Percentiles rank a stretch among this genome's conserved stretches.
Evolutionary conservation across 2,888 invertebrate genomes (phyloP).

Genomic region (Eurytoma californica): DNA sequence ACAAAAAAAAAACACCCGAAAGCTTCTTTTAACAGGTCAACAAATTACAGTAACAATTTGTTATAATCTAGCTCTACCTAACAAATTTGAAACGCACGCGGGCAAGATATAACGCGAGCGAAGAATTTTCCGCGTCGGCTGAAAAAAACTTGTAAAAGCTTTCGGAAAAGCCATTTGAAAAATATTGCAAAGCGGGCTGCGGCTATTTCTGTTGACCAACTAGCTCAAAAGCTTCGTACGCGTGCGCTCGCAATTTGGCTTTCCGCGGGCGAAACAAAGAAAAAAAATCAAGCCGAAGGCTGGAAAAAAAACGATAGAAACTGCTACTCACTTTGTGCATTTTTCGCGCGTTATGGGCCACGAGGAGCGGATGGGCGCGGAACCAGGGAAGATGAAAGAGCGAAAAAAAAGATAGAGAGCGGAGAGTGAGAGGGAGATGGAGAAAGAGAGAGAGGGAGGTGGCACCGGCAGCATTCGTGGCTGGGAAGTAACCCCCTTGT

Average conservation of each 20-base stretch:
- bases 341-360: slow-evolving; percentile 29
- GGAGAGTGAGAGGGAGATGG: slow-evolving; percentile 3
- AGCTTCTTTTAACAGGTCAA: too few relatives aligned
- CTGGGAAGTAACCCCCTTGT: slow-evolving; percentile 49
- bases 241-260: neutral
- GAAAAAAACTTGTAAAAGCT: slow-evolving; percentile 5
- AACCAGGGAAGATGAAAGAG: slow-evolving; percentile 18
- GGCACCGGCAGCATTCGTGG: slow-evolving; percentile 30
- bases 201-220: slow-evolving; percentile 22
- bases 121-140: neutral
- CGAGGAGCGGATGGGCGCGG: neutral
- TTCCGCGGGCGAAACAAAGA: slow-evolving; percentile 26
- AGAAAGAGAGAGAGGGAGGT: slow-evolving; percentile 28
- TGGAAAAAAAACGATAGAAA: slow-evolving; percentile 26
- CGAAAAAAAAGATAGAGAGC: slow-evolving; percentile 10
- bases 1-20: too few relatives aligned
- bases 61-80: too few relatives aligned
- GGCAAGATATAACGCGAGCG: too few relatives aligned
- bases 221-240: neutral
- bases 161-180: neutral
- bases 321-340: slow-evolving; percentile 42
- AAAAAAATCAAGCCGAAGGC: slow-evolving; percentile 15
- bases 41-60: too few relatives aligned
- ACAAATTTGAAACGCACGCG: too few relatives aligned
- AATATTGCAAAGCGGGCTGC: neutral